phyloP scores from a whole-genome alignment of 2,888 invertebrate genomes.

The Baccha elongata region DNA sequence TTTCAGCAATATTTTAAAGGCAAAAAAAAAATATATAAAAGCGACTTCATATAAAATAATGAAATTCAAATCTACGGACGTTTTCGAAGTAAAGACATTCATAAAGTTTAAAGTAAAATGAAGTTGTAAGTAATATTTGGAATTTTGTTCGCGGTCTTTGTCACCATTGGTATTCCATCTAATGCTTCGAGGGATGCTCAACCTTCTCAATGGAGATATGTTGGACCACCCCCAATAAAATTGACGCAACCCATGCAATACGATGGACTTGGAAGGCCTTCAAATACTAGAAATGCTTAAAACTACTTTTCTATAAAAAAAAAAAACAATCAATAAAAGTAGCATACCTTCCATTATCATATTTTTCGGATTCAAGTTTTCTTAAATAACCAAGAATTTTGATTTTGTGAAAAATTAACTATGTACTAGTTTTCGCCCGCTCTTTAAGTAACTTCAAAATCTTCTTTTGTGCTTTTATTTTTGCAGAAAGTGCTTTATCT shows the following conservation, averaged over 20 bases:
- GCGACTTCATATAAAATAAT: background rate
- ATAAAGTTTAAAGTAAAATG: constrained; percentile 17
- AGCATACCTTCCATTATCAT: too few species aligned
- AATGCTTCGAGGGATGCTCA: constrained; percentile 25
- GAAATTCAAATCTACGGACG: constrained; percentile 9
- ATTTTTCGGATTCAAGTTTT: too few species aligned
- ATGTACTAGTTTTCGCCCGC: too few species aligned
- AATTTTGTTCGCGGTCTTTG: constrained; percentile 23
- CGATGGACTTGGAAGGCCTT: constrained; percentile 36
- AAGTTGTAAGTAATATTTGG: constrained; percentile 23
- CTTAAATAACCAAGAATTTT: too few species aligned
- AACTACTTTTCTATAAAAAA: too few species aligned
- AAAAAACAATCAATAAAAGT: too few species aligned
- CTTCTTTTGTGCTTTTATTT: constrained; percentile 17
- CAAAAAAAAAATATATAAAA: constrained; percentile 42
- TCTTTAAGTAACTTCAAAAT: constrained; percentile 14
- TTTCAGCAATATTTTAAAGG: too few species aligned
- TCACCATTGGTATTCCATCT: constrained; percentile 5
- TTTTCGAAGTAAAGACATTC: background rate
- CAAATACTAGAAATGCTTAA: constrained; percentile 57
- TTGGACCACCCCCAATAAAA: constrained; percentile 45
- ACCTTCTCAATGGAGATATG: constrained; percentile 11
- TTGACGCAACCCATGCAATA: constrained; percentile 48
- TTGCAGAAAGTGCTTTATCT: background rate
- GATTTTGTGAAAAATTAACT: too few species aligned